Conservation (phyloP, 2,888 invertebrate species). For the Melanargia galathea region DNA sequence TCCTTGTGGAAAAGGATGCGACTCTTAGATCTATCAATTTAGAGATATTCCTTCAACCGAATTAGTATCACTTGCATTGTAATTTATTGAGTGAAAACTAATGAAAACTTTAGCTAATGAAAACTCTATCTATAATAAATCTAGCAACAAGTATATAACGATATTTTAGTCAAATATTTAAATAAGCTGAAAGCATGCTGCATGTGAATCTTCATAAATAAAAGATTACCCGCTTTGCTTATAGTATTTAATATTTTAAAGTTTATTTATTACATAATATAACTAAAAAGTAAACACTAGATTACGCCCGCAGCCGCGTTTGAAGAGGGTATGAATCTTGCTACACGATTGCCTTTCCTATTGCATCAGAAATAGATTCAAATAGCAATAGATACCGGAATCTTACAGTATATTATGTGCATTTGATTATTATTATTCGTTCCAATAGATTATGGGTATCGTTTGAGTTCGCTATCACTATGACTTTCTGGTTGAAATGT, state of each 20-base stretch:
- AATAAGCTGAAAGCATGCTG: constrained; percentile 1
- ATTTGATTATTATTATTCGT: constrained; percentile 5
- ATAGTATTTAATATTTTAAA: neutral
- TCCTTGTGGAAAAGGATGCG: neutral
- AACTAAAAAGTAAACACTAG: no score
- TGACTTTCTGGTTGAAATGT: no score
- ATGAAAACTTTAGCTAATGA: no score
- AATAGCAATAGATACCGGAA: neutral
- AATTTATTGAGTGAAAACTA: no score
- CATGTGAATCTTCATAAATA: neutral
- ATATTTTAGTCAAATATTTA: neutral
- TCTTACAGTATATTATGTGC: neutral
- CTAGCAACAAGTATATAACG: neutral
- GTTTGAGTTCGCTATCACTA: neutral
- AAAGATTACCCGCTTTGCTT: constrained; percentile 5
- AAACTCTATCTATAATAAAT: neutral
- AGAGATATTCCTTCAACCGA: no score
- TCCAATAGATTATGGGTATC: neutral
- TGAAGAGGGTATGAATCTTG: neutral
- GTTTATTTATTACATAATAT: no score
- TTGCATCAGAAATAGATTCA: neutral
- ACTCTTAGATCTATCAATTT: neutral
- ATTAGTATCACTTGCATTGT: no score
- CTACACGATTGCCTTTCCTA: neutral
- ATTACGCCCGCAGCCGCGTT: no score